Conservation (phyloP, 2,888 invertebrate genomes). For the Chrysodeixis includens region DNA sequence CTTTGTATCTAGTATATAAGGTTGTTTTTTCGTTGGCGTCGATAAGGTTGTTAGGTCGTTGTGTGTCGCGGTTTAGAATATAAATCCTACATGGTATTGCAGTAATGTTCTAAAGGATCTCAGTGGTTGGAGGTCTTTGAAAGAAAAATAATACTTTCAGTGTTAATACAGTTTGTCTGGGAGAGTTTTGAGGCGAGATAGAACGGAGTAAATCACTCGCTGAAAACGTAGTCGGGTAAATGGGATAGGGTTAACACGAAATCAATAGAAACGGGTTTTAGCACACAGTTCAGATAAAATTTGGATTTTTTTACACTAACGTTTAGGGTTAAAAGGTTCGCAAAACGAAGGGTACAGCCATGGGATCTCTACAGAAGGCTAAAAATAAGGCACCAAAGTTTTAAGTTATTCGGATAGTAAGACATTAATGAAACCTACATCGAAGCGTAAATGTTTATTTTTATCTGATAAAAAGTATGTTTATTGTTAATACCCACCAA, state of each 20-base stretch:
- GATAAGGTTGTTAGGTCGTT: constrained; percentile 16
- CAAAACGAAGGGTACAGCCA: too few relatives aligned
- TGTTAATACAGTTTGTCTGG: constrained; percentile 4
- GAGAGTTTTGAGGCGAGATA: constrained; percentile 2
- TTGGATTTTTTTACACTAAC: too few relatives aligned
- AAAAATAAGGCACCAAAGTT: too few relatives aligned
- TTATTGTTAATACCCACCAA: too few relatives aligned
- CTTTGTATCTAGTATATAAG: not conserved
- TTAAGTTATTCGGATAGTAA: too few relatives aligned
- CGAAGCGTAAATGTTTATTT: too few relatives aligned
- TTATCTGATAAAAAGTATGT: too few relatives aligned
- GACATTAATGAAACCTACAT: too few relatives aligned
- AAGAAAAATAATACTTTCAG: constrained; percentile 8
- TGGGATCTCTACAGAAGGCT: too few relatives aligned
- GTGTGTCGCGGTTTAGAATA: constrained; percentile 8
- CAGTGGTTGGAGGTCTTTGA: not conserved
- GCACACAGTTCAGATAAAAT: too few relatives aligned
- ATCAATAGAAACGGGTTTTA: not conserved
- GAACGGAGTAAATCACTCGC: not conserved
- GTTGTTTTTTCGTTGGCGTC: constrained; percentile 1
- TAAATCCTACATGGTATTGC: constrained; percentile 42
- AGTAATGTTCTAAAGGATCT: constrained; percentile 41
- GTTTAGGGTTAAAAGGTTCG: too few relatives aligned
- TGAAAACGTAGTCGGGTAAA: not conserved
- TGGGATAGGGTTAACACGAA: not conserved